phyloP scores from a whole-genome alignment of 2,888 invertebrate genomes.

The Neria commutata region DNA sequence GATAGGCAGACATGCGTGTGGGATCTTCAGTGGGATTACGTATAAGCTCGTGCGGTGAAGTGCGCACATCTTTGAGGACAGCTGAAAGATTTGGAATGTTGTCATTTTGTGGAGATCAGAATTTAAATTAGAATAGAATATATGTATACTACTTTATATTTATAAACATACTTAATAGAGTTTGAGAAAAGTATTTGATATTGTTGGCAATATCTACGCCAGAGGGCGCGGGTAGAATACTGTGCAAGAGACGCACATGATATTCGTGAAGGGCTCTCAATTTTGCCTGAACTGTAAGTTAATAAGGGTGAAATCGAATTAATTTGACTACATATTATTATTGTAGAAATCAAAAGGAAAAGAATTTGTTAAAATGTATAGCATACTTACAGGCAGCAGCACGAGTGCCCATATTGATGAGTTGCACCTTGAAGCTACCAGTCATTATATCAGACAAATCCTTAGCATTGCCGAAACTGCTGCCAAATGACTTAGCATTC shows the following conservation, averaged over 20 bases:
- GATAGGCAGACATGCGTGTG: slow-evolving; percentile 88
- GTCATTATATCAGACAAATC: slow-evolving; percentile 65
- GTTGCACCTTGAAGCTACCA: slow-evolving; percentile 73
- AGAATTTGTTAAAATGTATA: background rate
- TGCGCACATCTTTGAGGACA: slow-evolving; percentile 95
- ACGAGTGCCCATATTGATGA: slow-evolving; percentile 88
- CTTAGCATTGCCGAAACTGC: slow-evolving; percentile 58
- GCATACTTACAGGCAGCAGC: slow-evolving; percentile 87
- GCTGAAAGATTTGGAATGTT: slow-evolving; percentile 65
- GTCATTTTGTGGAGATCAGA: background rate
- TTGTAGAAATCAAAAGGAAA: background rate
- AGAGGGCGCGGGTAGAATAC: slow-evolving; percentile 88
- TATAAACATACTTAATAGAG: slow-evolving; percentile 82
- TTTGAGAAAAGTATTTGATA: slow-evolving; percentile 97
- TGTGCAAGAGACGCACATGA: slow-evolving; percentile 90
- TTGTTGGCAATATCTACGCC: slow-evolving; percentile 97
- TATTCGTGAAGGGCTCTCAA: slow-evolving; percentile 96
- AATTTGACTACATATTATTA: background rate
- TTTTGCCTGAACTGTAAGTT: slow-evolving; percentile 91
- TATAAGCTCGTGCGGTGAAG: slow-evolving; percentile 89
- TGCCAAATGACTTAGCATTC: slow-evolving; percentile 59
- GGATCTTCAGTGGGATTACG: slow-evolving; percentile 85
- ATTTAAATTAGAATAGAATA: background rate
- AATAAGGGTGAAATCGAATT: slow-evolving; percentile 8
- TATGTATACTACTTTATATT: background rate